phyloP scores from a whole-genome alignment of 2,113 vertebrate species.

The Cyrtonyx montezumae region DNA sequence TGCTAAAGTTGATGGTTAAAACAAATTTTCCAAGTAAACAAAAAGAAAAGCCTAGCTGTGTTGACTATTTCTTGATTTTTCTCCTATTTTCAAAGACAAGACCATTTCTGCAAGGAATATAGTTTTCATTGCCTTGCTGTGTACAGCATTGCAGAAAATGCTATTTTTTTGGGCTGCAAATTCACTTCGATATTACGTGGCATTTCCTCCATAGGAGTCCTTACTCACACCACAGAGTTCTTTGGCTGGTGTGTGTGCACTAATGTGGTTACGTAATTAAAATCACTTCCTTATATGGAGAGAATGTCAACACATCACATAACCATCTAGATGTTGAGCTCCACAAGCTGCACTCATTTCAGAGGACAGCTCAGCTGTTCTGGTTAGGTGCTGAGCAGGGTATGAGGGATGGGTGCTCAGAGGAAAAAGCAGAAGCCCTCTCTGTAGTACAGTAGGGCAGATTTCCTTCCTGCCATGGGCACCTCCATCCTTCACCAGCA shows the following conservation, averaged over 20 bases:
- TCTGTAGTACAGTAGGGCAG: rapidly evolving
- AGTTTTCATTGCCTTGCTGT: background rate
- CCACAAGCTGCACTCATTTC: background rate
- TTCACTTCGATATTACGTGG: background rate
- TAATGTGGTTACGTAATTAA: background rate
- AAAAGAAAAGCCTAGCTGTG: conserved; percentile 61
- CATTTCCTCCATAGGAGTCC: background rate
- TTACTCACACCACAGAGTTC: background rate
- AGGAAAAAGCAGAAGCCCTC: background rate
- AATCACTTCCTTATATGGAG: background rate
- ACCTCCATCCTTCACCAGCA: rapidly evolving
- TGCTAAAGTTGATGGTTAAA: conserved; percentile 85
- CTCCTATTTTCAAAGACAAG: conserved; percentile 7
- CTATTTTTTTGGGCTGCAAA: background rate
- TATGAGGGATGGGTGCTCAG: background rate
- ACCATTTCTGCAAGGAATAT: background rate
- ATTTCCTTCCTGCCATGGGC: background rate
- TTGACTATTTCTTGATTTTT: conserved; percentile 70
- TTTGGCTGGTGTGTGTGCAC: background rate
- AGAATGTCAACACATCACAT: rapidly evolving
- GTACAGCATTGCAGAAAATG: background rate
- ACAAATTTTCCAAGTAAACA: conserved; percentile 83
- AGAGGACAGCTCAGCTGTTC: background rate
- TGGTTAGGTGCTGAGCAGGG: background rate
- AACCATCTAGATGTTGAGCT: background rate